Base-by-base conservation (phyloP, 2,113 vertebrate species). In the Podocnemis expansa region DNA sequence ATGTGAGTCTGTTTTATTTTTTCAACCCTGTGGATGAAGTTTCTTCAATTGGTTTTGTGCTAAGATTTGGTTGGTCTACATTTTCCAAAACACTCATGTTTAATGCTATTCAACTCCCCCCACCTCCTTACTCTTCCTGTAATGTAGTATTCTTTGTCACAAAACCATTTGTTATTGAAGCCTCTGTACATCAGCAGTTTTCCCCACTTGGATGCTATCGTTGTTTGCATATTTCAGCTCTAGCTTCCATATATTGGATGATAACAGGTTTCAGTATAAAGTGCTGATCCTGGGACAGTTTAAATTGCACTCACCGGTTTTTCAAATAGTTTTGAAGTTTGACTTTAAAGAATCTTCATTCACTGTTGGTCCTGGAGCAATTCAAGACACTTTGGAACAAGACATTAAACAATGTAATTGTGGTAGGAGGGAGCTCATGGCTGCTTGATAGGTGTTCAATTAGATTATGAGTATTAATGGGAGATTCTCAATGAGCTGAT, bases 21-120 rank as follows among this genome's bases (percentile, higher is more conserved):
- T 96, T 95, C 89, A 96, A 96, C 17, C 54, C 47, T 27, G 96
- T 93, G 80, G 94, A 92, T 92, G 91, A 60, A 92, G 89, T 80
- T 93, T 95, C 84, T 96, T 97, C 89, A 96, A 6, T 94, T 95
- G 51, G 17, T 87, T 96, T 87, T 96, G 49, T 91, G 54, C 63
- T 93, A 38, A 82, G 90, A 49, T 92, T 85, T 93, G 78, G 51
- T 76, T 6, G 88, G 34, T 95, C 51, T 49, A 43, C 80, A 34
- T 79, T 96, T 97, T 96, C 82, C 14, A 45, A 84, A 96, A 91
- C 47, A 81, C 51, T 95, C 63, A 11, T 3, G 12, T 54, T 38
- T 56, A 78, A 6, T 55, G 45, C 67, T 25, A 22, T 76, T 49
- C 3, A 4, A 84, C 78, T n/a, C n/a, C 73, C 31, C 0, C 2